Evolutionary conservation across 2,888 invertebrate genomes (phyloP), one percentile per base, ranked within the genome.

Genomic region (Torymus aiolomorphi): DNA sequence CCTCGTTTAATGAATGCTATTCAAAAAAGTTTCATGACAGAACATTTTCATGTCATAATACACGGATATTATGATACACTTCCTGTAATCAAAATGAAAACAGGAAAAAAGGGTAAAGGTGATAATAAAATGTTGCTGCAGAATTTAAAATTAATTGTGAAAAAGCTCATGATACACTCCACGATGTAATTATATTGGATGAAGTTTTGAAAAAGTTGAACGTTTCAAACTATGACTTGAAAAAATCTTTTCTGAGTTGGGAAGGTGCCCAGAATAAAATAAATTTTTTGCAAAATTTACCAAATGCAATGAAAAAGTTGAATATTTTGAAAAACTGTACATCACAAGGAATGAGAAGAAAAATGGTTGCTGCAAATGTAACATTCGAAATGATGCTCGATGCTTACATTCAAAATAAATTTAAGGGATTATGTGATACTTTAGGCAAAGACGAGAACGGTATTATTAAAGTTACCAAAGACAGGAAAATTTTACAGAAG

Each of bases 1-100:
- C 42, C 42, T 42, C n/a, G n/a, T 13, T 63, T 49, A 63, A 63
- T 63, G 31, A 42, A 63, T 63, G 63, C 49, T 11, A n/a, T n/a
- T n/a, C n/a, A 59, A 18, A 59, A 59, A 59, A 14, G 59, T 59
- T 20, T 18, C 18, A 59, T 59, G 59, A 18, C 20, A 8, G 59
- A 59, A 59, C 59, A 59, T 59, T 59, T 59, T 20, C 59, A 12
- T 18, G 59, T 12, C 16, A 59, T 59, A 59, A 3, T 59, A 59
- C 4, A 18, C 59, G 20, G 59, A 59, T 59, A 59, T 59, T 59
- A 18, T 59, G 20, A 59, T 18, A 59, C 59, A 16, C 59, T 59
- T 5, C 59, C 59, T 20, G 20, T 10, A 59, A 59, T 59, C 12
- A 59, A 59, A 59, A 59, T 59, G 12, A 59, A 59, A 59, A 20